These are phyloP conservation scores for Sebastes steindachneri DNA, from an alignment of 2,797 vertebrate species.

Conservation along the genomic window DNA sequence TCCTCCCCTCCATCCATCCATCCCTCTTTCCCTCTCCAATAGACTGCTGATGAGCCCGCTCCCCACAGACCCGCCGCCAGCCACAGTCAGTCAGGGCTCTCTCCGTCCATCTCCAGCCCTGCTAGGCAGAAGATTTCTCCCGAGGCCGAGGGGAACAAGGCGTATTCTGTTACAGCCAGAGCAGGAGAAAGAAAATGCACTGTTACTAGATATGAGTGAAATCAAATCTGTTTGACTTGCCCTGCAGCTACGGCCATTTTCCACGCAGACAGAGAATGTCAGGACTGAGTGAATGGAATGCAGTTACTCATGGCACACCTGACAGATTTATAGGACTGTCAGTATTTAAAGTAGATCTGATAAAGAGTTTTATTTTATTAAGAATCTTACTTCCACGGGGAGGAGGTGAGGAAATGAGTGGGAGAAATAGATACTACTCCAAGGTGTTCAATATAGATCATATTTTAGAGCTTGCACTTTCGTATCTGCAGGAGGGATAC, in stretches of 20 bases:
- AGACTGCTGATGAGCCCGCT: slow-evolving; percentile 63
- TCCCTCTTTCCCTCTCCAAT: slow-evolving; percentile 50
- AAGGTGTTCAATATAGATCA: slow-evolving; percentile 38
- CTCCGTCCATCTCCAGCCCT: slow-evolving; percentile 63
- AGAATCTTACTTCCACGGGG: slow-evolving; percentile 52
- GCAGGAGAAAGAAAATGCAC: slow-evolving; percentile 74
- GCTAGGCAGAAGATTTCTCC: slow-evolving; percentile 79
- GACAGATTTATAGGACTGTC: slow-evolving; percentile 70
- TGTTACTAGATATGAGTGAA: slow-evolving; percentile 86
- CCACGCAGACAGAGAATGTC: slow-evolving; percentile 67
- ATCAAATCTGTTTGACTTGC: slow-evolving; percentile 85
- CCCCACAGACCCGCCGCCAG: slow-evolving; percentile 67
- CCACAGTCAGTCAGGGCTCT: slow-evolving; percentile 57
- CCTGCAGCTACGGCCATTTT: slow-evolving; percentile 77
- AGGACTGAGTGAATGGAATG: slow-evolving; percentile 74
- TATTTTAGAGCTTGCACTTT: slow-evolving; percentile 23
- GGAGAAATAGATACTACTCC: slow-evolving; percentile 1
- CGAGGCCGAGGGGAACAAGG: slow-evolving; percentile 74
- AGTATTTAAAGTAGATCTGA: slow-evolving; percentile 58
- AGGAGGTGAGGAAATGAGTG: slow-evolving; percentile 39
- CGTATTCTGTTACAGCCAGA: slow-evolving; percentile 81
- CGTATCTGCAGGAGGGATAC: slow-evolving; percentile 11
- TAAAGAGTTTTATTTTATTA: slow-evolving; percentile 34
- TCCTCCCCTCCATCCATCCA: slow-evolving; percentile 34
- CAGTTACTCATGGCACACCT: slow-evolving; percentile 67